A percentile compares a stretch with the other conserved stretches of the same genome.
Evolutionary conservation across 2,797 vertebrate species (phyloP).

Genomic region (Miichthys miiuy): DNA sequence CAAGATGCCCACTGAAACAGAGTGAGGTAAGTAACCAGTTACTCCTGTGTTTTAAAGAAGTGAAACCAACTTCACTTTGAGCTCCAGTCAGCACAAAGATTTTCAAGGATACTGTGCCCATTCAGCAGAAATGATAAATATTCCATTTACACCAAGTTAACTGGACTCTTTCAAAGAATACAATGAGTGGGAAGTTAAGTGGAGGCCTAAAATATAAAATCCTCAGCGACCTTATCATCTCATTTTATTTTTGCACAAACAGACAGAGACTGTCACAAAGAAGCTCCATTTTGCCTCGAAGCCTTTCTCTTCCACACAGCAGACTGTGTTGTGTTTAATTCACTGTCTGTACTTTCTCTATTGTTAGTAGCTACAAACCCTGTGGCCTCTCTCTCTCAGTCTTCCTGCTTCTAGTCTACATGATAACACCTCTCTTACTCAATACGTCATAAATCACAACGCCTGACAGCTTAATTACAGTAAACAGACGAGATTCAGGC

Average conservation of each 20-base stretch:
- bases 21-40: not conserved
- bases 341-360: constrained; percentile 63
- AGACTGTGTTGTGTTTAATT: constrained; percentile 59
- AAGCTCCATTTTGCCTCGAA: constrained; percentile 43
- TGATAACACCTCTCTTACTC: constrained; percentile 83
- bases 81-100: not conserved
- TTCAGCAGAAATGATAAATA: not conserved
- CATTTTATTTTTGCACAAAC: constrained; percentile 39
- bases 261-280: constrained; percentile 23
- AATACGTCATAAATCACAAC: constrained; percentile 85
- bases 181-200: not conserved
- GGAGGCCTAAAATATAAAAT: not conserved
- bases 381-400: constrained; percentile 50
- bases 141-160: not conserved
- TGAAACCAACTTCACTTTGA: not conserved
- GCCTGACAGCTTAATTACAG: constrained; percentile 86
- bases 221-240: not conserved
- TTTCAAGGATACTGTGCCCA: not conserved
- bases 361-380: constrained; percentile 77
- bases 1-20: constrained; percentile 42
- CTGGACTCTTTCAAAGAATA: not conserved
- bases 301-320: constrained; percentile 41
- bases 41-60: constrained; percentile 5
- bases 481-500: constrained; percentile 81
- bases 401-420: constrained; percentile 52